Base-by-base conservation (phyloP, 2,797 vertebrate species). In the Enteromius thamalakanensis region DNA sequence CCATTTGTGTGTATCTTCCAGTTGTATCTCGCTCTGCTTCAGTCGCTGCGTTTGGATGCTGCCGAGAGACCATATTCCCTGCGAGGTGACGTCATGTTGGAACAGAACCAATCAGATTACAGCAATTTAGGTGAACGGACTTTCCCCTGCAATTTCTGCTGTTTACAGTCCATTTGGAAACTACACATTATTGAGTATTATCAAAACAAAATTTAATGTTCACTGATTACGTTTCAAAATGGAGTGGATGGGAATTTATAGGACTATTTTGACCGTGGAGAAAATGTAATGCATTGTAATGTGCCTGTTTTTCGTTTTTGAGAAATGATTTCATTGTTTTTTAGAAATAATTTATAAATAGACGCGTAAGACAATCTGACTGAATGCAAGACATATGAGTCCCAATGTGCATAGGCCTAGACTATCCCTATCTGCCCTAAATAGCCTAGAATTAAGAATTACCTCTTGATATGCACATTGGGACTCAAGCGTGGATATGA, bases 11-110 rank as follows among this genome's bases (percentile, higher is more conserved):
- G 71, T 67, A 15, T 55, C 79, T 47, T 55, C 45, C 82, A 86
- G 85, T 86, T 0, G 88, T 75, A 64, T 68, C 65, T 81, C 87
- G 78, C 86, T 69, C 75, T 69, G 71, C 88, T 86, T 87, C 79
- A 32, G 91, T 91, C 94, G 95, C 94, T 93, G 93, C 92, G 95
- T 92, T 91, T 92, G 89, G 88, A 87, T 87, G 94, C 92, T 89
- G 92, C 91, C 87, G 93, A 92, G 92, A 92, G 93, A 90, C 90
- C 86, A 89, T 91, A 88, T 93, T 92, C 93, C 93, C 87, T 89
- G 84, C 76, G 77, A 70, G 2, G 81, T 90, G 90, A 96, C 96
- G 96, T 96, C 96, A 96, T 84, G 3, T 8, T 11, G 60, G 32
- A 71, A 62, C 34, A n/a, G 86, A 88, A 87, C 95, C 95, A 94